Conservation (phyloP, 2,797 vertebrate species). For the Odontamblyopus lacepedii region DNA sequence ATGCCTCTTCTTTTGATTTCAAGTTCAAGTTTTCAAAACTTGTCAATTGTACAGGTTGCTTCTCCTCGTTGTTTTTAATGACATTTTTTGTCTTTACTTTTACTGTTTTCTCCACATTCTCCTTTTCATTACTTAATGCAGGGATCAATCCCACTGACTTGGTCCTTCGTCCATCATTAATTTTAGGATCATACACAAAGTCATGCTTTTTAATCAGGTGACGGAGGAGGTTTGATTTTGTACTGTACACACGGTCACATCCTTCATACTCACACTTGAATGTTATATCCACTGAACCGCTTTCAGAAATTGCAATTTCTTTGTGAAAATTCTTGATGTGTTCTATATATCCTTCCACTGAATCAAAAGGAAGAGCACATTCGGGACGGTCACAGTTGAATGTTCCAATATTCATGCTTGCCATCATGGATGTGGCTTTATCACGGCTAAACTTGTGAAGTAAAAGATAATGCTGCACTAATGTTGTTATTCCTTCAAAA, state of each 20-base stretch:
- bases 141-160: conserved; percentile 72
- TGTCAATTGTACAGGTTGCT: conserved; percentile 78
- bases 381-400: conserved; percentile 94
- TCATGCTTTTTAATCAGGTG: conserved; percentile 98
- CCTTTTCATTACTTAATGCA: conserved; percentile 77
- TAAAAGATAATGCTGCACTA: conserved; percentile 96
- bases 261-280: conserved; percentile 90
- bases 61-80: conserved; percentile 75
- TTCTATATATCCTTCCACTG: conserved; percentile 89
- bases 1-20: conserved; percentile 90
- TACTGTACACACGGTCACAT: conserved; percentile 95
- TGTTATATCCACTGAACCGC: conserved; percentile 85
- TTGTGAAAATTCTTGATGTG: conserved; percentile 94
- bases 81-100: conserved; percentile 78
- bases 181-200: conserved; percentile 82
- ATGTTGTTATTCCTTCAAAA: conserved; percentile 91
- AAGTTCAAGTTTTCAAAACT: conserved; percentile 89
- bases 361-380: conserved; percentile 88
- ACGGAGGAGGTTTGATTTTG: conserved; percentile 94
- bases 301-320: conserved; percentile 82
- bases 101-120: conserved; percentile 79
- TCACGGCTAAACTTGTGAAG: conserved; percentile 95
- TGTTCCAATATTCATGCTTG: conserved; percentile 82
- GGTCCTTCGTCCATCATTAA: conserved; percentile 63
- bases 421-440: conserved; percentile 90